Conservation (phyloP, 2,888 invertebrate species). For the Lasioglossum pauxillum region DNA sequence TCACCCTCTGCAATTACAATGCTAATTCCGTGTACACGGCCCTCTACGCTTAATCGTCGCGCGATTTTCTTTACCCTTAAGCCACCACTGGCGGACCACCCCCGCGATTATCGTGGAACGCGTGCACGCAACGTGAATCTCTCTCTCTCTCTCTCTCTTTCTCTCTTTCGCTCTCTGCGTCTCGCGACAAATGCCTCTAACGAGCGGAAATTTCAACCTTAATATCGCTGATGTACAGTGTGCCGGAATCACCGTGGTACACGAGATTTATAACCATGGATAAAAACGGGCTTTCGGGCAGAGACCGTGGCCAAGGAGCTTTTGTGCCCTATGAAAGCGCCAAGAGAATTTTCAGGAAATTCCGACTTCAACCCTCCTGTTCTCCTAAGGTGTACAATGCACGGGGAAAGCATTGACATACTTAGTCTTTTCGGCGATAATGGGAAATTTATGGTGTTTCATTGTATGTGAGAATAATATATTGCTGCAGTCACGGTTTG, state of each 20-base stretch:
- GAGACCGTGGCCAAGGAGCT: neutral
- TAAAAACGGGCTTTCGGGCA: neutral
- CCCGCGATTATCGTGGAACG: slow-evolving; percentile 47
- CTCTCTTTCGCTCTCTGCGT: slow-evolving; percentile 15
- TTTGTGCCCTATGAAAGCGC: neutral
- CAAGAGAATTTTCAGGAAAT: neutral
- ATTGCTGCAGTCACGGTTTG: neutral
- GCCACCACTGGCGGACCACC: slow-evolving; percentile 20
- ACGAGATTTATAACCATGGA: neutral
- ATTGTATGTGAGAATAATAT: neutral
- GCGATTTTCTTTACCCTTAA: slow-evolving; percentile 63
- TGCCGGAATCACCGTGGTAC: slow-evolving; percentile 19
- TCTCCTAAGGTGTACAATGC: neutral
- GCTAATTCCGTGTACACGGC: slow-evolving; percentile 67
- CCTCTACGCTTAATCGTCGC: slow-evolving; percentile 65
- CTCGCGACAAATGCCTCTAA: slow-evolving; percentile 47
- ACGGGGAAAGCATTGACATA: neutral
- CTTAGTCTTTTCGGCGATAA: neutral
- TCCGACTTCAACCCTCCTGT: neutral
- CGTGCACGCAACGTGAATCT: slow-evolving; percentile 46
- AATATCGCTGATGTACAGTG: slow-evolving; percentile 9
- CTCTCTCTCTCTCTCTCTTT: neutral
- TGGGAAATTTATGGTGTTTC: neutral
- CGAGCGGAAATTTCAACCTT: slow-evolving; percentile 51
- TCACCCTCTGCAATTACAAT: slow-evolving; percentile 70